phyloP scores from a whole-genome alignment of 2,113 vertebrate genomes.

The Calcarius ornatus region DNA sequence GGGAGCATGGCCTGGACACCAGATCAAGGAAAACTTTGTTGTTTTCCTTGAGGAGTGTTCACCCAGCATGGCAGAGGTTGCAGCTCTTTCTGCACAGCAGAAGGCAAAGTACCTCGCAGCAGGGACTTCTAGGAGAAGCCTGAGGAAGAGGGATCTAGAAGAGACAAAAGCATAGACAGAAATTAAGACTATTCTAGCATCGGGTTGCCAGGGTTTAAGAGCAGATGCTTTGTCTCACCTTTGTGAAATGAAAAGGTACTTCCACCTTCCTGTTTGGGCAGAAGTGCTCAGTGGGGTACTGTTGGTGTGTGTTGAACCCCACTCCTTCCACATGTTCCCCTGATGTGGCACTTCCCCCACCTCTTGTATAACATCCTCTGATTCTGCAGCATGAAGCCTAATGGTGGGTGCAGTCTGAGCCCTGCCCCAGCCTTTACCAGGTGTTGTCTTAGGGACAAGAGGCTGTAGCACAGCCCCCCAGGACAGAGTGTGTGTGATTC shows the following conservation, averaged over 20 bases:
- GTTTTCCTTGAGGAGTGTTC: background rate
- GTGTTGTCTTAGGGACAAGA: background rate
- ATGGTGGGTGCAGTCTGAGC: background rate
- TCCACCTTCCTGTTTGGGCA: background rate
- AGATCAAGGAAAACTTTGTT: background rate
- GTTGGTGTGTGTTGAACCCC: background rate
- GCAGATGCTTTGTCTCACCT: background rate
- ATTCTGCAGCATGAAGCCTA: rapidly evolving
- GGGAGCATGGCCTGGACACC: background rate
- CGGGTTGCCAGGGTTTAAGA: background rate
- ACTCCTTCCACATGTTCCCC: background rate
- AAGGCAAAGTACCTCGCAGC: background rate
- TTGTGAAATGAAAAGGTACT: background rate
- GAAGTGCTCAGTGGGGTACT: background rate
- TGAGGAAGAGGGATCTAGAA: background rate
- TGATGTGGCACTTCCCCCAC: background rate
- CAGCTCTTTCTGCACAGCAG: background rate
- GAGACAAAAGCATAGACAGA: background rate
- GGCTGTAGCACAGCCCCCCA: background rate
- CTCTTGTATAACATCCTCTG: background rate
- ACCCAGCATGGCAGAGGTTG: background rate
- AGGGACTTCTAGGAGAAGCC: background rate
- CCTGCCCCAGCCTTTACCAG: background rate
- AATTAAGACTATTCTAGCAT: background rate
- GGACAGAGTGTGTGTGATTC: rapidly evolving